These are phyloP conservation scores for Biston stratarius DNA, from an alignment of 2,888 invertebrate species.

Conservation along the genomic window DNA sequence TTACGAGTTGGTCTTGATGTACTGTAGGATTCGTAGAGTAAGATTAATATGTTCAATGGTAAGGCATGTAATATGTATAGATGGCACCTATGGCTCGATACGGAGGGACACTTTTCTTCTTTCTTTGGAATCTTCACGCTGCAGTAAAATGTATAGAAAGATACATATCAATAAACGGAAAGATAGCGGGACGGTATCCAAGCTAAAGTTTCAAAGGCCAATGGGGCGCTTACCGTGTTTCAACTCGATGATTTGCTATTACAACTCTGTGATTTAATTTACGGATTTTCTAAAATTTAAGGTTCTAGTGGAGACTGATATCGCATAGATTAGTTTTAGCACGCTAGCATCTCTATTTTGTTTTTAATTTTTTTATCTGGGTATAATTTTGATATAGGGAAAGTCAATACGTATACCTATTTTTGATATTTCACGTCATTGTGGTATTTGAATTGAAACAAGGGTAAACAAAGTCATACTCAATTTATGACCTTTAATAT, in stretches of 20 bases:
- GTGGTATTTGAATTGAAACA: slow-evolving; percentile 46
- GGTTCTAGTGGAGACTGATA: slow-evolving; percentile 86
- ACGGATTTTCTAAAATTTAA: slow-evolving; percentile 85
- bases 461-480: slow-evolving; percentile 36
- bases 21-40: slow-evolving; percentile 79
- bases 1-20: slow-evolving; percentile 74
- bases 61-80: slow-evolving; percentile 71
- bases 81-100: slow-evolving; percentile 80
- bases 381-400: slow-evolving; percentile 65
- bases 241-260: slow-evolving; percentile 81
- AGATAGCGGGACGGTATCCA: slow-evolving; percentile 67
- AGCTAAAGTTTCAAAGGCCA: slow-evolving; percentile 58
- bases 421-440: slow-evolving; percentile 50
- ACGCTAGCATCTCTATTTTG: slow-evolving; percentile 84
- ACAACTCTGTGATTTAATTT: slow-evolving; percentile 86
- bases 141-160: slow-evolving; percentile 76
- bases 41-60: slow-evolving; percentile 77
- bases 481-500: no score
- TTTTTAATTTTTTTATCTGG: slow-evolving; percentile 74
- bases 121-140: slow-evolving; percentile 70
- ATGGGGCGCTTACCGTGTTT: slow-evolving; percentile 65
- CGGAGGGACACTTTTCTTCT: slow-evolving; percentile 77
- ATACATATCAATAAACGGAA: slow-evolving; percentile 83
- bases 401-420: slow-evolving; percentile 47
- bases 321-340: slow-evolving; percentile 86